Base-by-base conservation (phyloP, 30 jellyfish, hydroid and myxozoan species). In the Cassiopea xamachana region DNA sequence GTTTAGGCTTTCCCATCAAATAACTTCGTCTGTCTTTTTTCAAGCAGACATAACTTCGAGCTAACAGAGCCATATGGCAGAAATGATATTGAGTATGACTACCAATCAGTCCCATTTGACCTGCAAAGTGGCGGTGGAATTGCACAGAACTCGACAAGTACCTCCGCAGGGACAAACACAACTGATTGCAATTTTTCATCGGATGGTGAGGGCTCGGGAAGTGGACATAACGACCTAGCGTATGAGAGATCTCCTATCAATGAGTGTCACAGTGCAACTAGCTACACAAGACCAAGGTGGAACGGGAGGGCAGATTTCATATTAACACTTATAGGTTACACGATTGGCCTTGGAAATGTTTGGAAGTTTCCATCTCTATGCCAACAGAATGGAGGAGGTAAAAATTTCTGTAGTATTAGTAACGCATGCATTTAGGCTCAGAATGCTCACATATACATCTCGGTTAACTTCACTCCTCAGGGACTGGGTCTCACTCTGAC, bases 311-410 rank as follows among this genome's bases (percentile, higher is more conserved):
- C 95, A 1, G 98, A 92, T 39, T 96, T 96, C 75, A 80, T 96
- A 45, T 78, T 96, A 48, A 96, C 97, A 1, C 86, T 96, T 75
- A 87, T 96, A 49, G 99, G 99, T 2, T 96, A 91, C 71, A 96
- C 99, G 39, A 85, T 96, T 80, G 99, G 99, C 7, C 90, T 96
- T 10, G 99, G 99, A 17, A 96, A 96, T 75, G 97, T 96, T 16
- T 96, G 99, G 99, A 84, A 98, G 62, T 96, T 96, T 81, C 99
- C 99, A n/a, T 96, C 96, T 0, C 72, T 96, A 61, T 96, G 99
- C 76, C 99, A 96, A 60, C 85, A 96, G 60, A 96, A 96, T 89
- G 99, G 99, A 43, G 99, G 99, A 87, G 99, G 99, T 91, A 62
- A 51, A n/a, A n/a, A n/a, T n/a, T n/a, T n/a, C n/a, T n/a, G n/a